A percentile compares a stretch with the other conserved stretches of the same genome.
Conservation (phyloP, 2,113 vertebrate genomes). For the Petaurus breviceps region DNA sequence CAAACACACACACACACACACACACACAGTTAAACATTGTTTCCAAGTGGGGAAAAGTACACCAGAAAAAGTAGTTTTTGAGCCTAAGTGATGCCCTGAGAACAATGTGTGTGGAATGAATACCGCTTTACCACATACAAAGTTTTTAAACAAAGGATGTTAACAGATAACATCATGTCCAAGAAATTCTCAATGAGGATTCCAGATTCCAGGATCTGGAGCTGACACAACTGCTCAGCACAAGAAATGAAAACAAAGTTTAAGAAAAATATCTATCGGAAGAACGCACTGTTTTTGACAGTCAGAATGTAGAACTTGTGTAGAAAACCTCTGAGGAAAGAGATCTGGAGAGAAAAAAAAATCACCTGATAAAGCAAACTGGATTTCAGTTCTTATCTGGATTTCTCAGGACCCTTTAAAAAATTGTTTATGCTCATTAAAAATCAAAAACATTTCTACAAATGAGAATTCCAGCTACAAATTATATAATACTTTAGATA, state of each 20-base stretch:
- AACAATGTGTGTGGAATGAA: neutral
- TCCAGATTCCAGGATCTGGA: slow-evolving; percentile 1
- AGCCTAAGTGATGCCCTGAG: neutral
- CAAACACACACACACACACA: too few species aligned
- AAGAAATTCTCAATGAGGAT: slow-evolving; percentile 13
- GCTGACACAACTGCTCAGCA: neutral
- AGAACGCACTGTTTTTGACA: neutral
- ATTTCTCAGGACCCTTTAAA: neutral
- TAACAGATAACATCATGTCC: neutral
- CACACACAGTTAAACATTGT: slow-evolving; percentile 26
- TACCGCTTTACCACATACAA: neutral
- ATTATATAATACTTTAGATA: neutral
- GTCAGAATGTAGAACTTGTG: neutral
- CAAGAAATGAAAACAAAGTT: neutral
- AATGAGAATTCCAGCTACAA: neutral
- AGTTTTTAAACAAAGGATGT: slow-evolving; percentile 29
- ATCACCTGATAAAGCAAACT: neutral
- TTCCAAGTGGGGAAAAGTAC: neutral
- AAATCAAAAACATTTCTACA: neutral
- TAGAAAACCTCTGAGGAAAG: neutral
- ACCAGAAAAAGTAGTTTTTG: slow-evolving; percentile 25
- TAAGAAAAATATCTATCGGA: neutral
- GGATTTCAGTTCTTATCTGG: neutral
- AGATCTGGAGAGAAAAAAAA: neutral
- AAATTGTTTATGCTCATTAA: neutral